Percentiles rank a stretch among this genome's conserved stretches.
Conservation (phyloP, 2,888 invertebrate species). For the Cantharis flavilabris region DNA sequence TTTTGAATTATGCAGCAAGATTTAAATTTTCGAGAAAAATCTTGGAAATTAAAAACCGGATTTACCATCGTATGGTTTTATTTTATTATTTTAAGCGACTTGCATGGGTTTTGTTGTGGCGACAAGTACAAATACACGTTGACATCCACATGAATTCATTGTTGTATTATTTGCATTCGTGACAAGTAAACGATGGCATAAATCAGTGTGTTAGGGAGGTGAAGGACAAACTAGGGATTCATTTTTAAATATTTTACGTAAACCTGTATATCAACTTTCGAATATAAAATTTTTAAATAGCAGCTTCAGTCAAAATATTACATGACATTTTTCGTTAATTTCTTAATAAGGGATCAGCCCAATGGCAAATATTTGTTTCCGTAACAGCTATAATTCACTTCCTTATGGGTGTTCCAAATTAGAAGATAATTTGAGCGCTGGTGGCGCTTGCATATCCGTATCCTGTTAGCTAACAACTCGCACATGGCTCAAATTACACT, state of each 20-base stretch:
- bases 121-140: slow-evolving; percentile 32
- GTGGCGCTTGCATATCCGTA: slow-evolving; percentile 41
- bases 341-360: neutral
- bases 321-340: neutral
- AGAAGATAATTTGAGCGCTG: slow-evolving; percentile 36
- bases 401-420: slow-evolving; percentile 36
- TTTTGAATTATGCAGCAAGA: neutral
- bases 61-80: neutral
- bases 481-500: slow-evolving; percentile 38
- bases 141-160: slow-evolving; percentile 33
- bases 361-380: neutral
- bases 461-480: slow-evolving; percentile 35
- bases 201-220: slow-evolving; percentile 22
- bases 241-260: slow-evolving; percentile 1
- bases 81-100: neutral
- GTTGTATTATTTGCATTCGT: slow-evolving; percentile 26
- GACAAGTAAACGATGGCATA: slow-evolving; percentile 37
- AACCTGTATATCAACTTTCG: neutral
- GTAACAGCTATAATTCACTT: slow-evolving; percentile 26
- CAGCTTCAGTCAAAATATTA: neutral
- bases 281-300: neutral
- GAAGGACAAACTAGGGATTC: neutral
- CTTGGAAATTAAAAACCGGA: neutral
- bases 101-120: slow-evolving; percentile 9
- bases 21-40: neutral